phyloP scores from a whole-genome alignment of 2,113 vertebrate species.

The Candoia aspera region DNA sequence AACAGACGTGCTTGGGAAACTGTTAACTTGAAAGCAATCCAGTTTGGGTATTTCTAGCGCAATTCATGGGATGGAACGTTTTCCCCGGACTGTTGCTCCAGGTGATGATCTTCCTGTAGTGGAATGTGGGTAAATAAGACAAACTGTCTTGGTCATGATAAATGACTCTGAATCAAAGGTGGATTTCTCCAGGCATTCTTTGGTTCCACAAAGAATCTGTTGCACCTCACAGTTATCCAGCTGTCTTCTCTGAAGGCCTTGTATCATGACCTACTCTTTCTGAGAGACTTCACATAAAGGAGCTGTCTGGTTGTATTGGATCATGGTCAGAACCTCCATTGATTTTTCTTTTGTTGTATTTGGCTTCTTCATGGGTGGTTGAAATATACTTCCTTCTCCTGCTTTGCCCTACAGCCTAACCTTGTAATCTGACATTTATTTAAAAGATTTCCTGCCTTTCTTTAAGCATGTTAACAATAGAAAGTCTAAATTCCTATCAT shows the following conservation, averaged over 20 bases:
- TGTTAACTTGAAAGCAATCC: neutral
- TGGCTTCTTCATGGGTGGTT: slow-evolving; percentile 14
- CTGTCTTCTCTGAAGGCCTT: neutral
- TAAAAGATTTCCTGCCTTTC: neutral
- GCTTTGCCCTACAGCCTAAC: neutral
- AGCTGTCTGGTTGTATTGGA: slow-evolving; percentile 11
- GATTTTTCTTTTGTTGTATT: slow-evolving; percentile 2
- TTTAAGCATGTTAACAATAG: neutral
- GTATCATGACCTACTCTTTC: neutral
- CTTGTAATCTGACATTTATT: neutral
- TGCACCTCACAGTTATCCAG: neutral
- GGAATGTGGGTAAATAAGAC: neutral
- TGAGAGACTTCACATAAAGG: slow-evolving; percentile 1
- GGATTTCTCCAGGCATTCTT: neutral
- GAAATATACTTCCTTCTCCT: neutral
- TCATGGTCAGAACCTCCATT: neutral
- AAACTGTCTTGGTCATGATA: neutral
- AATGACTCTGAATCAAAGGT: neutral
- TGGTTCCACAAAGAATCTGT: neutral
- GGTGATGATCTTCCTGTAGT: neutral
- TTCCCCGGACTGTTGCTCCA: neutral
- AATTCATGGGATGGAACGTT: too few species aligned
- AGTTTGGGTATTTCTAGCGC: neutral
- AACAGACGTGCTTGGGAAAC: neutral
- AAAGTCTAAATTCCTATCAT: neutral